Evolutionary conservation across 2,888 invertebrate species (phyloP).

Genomic region (Doris montereyensis): DNA sequence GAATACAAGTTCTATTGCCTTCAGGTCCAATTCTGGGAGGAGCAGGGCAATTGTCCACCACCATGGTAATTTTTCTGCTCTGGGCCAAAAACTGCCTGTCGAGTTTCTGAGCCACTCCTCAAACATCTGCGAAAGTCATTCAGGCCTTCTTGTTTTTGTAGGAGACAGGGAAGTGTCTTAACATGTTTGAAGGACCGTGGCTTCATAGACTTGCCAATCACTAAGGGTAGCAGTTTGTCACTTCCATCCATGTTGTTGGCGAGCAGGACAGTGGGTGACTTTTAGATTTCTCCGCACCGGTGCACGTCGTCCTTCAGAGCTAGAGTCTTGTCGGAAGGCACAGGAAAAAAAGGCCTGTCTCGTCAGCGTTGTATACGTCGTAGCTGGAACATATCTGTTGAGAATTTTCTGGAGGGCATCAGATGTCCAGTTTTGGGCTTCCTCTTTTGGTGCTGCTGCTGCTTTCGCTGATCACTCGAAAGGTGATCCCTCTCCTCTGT

Average conservation of each 20-base stretch:
- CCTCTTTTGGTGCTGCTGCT: no score
- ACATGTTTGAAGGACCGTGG: neutral
- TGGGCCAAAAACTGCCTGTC: conserved; percentile 10
- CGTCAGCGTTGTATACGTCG: neutral
- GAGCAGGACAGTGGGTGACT: neutral
- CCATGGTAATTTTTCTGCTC: neutral
- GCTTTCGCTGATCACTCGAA: no score
- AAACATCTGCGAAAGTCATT: neutral
- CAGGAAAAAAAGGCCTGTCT: neutral
- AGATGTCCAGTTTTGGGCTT: neutral
- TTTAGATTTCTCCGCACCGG: no score
- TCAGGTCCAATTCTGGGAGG: neutral
- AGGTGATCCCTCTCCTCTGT: no score
- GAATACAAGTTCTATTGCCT: neutral
- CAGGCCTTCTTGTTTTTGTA: conserved; percentile 8
- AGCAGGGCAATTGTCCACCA: conserved; percentile 2
- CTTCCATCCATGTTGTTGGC: neutral
- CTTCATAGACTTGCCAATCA: neutral
- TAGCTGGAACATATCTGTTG: neutral
- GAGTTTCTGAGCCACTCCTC: conserved; percentile 8
- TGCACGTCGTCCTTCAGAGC: no score
- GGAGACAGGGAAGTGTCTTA: conserved; percentile 9
- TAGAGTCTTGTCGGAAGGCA: neutral
- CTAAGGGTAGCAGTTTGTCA: neutral
- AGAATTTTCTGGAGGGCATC: neutral